Evolutionary conservation across 2,113 vertebrate genomes (phyloP).

Genomic region (Condylura cristata): DNA sequence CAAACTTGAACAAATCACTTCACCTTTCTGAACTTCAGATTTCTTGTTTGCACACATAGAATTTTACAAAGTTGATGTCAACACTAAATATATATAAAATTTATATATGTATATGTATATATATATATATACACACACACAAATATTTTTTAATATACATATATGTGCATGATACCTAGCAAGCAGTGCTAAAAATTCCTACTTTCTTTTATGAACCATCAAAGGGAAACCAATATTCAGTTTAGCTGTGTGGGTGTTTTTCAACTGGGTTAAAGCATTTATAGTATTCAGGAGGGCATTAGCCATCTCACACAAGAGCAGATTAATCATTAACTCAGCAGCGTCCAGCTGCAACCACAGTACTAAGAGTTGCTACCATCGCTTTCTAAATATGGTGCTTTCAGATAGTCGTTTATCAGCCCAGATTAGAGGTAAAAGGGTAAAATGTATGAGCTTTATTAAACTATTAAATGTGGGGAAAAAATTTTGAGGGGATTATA

Average conservation of each 20-base stretch:
- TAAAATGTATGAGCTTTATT: neutral
- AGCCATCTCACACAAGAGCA: neutral
- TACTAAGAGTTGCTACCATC: neutral
- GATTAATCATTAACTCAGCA: neutral
- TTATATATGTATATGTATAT: neutral
- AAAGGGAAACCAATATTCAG: neutral
- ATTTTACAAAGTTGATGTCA: neutral
- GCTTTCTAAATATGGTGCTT: neutral
- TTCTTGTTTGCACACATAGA: neutral
- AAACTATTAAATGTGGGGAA: neutral
- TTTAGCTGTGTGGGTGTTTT: neutral
- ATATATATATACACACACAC: neutral
- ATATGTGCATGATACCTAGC: neutral
- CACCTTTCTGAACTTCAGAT: conserved; percentile 1
- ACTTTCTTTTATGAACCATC: no score
- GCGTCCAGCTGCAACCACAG: neutral
- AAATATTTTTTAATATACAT: no score
- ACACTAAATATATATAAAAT: neutral
- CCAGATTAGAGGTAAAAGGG: neutral
- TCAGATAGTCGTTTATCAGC: neutral
- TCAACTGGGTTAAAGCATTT: neutral
- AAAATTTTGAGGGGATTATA: neutral
- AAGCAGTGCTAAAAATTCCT: neutral
- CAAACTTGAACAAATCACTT: neutral
- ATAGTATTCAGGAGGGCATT: neutral